Evolutionary conservation across 2,888 invertebrate genomes (phyloP).

Genomic region (Morpho helenor): DNA sequence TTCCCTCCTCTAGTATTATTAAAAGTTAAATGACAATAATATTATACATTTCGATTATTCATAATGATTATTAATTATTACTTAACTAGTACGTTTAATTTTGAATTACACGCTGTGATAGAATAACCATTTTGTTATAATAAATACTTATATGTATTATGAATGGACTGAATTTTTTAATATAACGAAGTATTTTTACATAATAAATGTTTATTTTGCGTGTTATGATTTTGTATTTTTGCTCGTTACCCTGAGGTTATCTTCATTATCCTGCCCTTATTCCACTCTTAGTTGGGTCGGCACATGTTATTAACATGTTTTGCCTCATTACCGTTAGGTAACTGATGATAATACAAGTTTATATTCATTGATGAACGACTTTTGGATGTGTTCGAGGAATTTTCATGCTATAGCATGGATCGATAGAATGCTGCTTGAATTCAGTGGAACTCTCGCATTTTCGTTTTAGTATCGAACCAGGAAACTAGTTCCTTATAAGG

Average conservation of each 20-base stretch:
- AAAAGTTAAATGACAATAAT: not conserved
- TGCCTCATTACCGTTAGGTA: not conserved
- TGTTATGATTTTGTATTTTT: constrained; percentile 15
- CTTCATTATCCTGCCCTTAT: no score
- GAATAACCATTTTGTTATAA: constrained; percentile 27
- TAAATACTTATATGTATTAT: constrained; percentile 19
- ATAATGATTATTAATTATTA: not conserved
- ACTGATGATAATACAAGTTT: not conserved
- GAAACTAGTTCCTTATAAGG: no score
- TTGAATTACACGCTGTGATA: constrained; percentile 24
- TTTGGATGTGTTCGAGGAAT: no score
- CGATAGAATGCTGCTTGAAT: no score
- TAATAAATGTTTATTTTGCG: constrained; percentile 39
- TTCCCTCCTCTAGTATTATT: no score
- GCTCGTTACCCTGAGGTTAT: no score
- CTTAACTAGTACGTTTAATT: not conserved
- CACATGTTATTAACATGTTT: no score
- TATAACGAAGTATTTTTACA: constrained; percentile 41
- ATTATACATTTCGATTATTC: no score
- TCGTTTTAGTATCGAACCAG: no score
- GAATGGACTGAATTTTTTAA: constrained; percentile 41
- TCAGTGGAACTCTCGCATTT: no score
- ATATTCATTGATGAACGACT: not conserved
- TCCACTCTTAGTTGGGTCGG: no score
- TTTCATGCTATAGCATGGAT: no score